Conservation (phyloP, 2,113 vertebrate species). For the Chamaea fasciata region DNA sequence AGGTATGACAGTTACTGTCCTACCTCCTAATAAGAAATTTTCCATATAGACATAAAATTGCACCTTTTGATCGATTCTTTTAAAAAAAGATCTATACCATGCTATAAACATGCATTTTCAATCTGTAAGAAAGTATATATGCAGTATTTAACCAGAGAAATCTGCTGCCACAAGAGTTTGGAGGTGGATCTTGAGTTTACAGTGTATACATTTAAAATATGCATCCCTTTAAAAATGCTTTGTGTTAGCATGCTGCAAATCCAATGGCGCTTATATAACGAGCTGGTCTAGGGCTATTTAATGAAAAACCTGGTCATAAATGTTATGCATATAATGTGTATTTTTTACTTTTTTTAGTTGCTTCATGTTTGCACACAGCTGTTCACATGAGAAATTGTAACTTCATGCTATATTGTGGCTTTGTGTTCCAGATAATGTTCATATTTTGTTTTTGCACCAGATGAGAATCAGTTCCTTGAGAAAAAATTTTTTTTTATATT, state of each 20-base stretch:
- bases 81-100: conserved; percentile 59
- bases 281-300: conserved; percentile 79
- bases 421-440: conserved; percentile 78
- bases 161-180: conserved; percentile 69
- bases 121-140: conserved; percentile 74
- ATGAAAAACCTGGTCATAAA: conserved; percentile 78
- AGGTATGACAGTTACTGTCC: conserved; percentile 54
- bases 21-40: conserved; percentile 37
- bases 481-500: conserved; percentile 79
- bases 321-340: conserved; percentile 80
- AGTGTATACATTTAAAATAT: conserved; percentile 80
- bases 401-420: conserved; percentile 77
- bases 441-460: conserved; percentile 80
- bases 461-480: conserved; percentile 81
- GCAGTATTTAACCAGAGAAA: conserved; percentile 77
- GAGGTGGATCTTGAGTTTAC: conserved; percentile 78
- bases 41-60: conserved; percentile 50
- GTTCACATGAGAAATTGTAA: conserved; percentile 74
- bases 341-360: conserved; percentile 77
- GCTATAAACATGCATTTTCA: conserved; percentile 70
- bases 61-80: conserved; percentile 68
- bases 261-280: conserved; percentile 78
- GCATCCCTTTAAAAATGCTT: conserved; percentile 78
- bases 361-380: conserved; percentile 79
- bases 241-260: conserved; percentile 82